Conservation (phyloP, 2,113 vertebrate species). For the Polypterus senegalus region DNA sequence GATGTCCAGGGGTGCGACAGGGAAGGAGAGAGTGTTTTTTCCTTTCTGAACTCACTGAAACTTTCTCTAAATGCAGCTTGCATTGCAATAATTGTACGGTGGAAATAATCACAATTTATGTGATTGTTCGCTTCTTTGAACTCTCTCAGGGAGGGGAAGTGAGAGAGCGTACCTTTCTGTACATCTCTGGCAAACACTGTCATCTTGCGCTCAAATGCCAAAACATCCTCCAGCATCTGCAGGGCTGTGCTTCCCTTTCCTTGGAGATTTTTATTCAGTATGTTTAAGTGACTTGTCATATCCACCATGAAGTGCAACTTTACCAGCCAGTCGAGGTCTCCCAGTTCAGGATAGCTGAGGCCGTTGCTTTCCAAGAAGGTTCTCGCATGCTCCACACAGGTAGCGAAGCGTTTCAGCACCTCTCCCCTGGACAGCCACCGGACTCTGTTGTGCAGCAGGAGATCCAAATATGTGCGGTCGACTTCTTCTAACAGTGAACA, state of each 20-base stretch:
- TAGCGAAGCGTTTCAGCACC: conserved; percentile 19
- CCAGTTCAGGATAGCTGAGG: conserved; percentile 19
- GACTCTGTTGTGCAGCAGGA: conserved; percentile 28
- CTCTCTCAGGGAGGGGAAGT: conserved; percentile 26
- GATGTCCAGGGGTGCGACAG: conserved; percentile 10
- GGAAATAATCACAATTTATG: conserved; percentile 21
- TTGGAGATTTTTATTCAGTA: conserved; percentile 20
- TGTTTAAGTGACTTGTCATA: conserved; percentile 26
- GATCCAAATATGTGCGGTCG: conserved; percentile 22
- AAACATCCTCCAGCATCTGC: conserved; percentile 24
- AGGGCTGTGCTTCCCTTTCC: conserved; percentile 23
- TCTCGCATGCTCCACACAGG: conserved; percentile 25
- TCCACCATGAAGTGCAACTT: conserved; percentile 29
- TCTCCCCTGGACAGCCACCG: conserved; percentile 28
- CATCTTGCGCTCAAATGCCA: conserved; percentile 21
- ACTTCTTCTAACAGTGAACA: conserved; percentile 17
- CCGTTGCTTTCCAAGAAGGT: conserved; percentile 25
- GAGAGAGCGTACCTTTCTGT: conserved; percentile 19
- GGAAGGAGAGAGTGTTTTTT: conserved; percentile 23
- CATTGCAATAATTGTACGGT: conserved; percentile 16
- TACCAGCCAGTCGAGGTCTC: conserved; percentile 21
- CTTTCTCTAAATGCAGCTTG: conserved; percentile 22
- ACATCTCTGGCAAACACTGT: conserved; percentile 20
- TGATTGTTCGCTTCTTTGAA: conserved; percentile 22
- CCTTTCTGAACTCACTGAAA: conserved; percentile 23